These are phyloP conservation scores for Dufourea novaeangliae DNA, from an alignment of 1,140 invertebrate genomes.

Conservation along the genomic window DNA sequence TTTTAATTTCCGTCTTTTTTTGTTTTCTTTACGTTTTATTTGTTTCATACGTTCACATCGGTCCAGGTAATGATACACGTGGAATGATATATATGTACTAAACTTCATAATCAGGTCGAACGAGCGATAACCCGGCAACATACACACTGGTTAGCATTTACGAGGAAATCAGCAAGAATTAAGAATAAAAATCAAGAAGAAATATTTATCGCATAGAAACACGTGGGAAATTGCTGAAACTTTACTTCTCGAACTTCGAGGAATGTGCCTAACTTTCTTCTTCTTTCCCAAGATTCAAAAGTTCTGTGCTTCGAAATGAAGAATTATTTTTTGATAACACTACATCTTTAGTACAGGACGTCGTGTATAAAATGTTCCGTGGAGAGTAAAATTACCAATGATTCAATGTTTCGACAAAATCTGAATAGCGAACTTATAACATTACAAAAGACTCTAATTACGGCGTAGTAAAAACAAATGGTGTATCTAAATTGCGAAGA, in stretches of 20 bases:
- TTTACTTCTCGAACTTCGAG: no score
- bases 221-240: neutral
- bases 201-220: neutral
- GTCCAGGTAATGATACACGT: neutral
- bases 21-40: no score
- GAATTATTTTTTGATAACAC: no score
- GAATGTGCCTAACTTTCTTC: no score
- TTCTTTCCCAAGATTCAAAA: no score
- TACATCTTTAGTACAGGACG: no score
- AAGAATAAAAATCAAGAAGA: neutral
- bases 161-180: neutral
- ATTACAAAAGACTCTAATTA: neutral
- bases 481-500: neutral
- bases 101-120: slow-evolving; percentile 11
- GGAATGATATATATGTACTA: neutral
- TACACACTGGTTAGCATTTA: slow-evolving; percentile 1
- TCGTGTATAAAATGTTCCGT: no score
- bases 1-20: neutral
- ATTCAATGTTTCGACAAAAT: no score
- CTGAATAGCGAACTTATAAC: no score
- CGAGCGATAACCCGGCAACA: slow-evolving; percentile 38
- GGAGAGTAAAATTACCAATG: no score
- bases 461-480: neutral
- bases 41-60: neutral
- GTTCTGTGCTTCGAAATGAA: no score